phyloP scores from a whole-genome alignment of 2,113 vertebrate genomes.

The Cranoglanis bouderius region DNA sequence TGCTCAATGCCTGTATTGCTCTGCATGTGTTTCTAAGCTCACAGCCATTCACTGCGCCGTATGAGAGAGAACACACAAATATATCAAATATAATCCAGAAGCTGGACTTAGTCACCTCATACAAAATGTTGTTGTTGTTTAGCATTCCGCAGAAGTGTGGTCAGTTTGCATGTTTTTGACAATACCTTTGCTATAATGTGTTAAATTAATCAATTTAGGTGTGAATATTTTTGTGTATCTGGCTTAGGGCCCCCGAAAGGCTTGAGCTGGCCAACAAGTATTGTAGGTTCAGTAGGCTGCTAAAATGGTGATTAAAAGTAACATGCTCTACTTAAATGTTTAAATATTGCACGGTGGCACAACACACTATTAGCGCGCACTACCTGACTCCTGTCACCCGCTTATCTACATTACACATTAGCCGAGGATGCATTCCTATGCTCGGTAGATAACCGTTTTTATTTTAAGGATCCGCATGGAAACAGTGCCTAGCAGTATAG shows the following conservation, averaged over 20 bases:
- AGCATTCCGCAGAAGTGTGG: background rate
- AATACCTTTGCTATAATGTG: background rate
- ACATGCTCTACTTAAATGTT: background rate
- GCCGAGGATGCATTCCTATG: background rate
- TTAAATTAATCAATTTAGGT: background rate
- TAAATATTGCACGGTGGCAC: background rate
- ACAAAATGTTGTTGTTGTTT: background rate
- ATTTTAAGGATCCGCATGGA: background rate
- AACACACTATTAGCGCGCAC: background rate
- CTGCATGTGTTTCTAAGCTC: background rate
- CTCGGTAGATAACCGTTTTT: background rate
- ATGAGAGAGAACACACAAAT: background rate
- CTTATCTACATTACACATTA: background rate
- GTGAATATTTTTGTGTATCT: background rate
- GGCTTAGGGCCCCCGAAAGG: background rate
- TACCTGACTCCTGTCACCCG: background rate
- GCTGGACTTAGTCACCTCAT: background rate
- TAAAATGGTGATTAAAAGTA: background rate
- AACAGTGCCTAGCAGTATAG: background rate
- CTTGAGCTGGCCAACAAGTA: background rate
- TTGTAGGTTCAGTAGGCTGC: background rate
- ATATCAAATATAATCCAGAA: background rate
- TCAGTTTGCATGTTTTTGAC: background rate
- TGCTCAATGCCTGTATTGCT: background rate
- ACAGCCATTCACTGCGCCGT: background rate